phyloP scores from a whole-genome alignment of 2,113 vertebrate species.

The Ammodytes dubius region DNA sequence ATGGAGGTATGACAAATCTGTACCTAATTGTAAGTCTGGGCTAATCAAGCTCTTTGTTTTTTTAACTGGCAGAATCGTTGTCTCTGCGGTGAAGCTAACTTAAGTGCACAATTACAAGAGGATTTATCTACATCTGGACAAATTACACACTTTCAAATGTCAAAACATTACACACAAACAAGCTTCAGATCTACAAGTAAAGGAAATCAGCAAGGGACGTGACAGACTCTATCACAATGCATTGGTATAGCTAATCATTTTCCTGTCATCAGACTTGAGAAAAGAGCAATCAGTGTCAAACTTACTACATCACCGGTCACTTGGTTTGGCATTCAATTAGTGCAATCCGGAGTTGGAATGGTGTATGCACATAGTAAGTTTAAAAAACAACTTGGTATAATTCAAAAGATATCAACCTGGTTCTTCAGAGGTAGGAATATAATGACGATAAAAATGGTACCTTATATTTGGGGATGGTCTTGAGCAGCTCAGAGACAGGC shows the following conservation, averaged over 20 bases:
- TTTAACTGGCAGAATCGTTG: slow-evolving; percentile 34
- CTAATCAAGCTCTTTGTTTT: slow-evolving; percentile 75
- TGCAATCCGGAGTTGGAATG: neutral
- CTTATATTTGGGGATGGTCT: slow-evolving; percentile 98
- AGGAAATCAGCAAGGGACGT: slow-evolving; percentile 14
- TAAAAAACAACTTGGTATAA: neutral
- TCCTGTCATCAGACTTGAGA: slow-evolving; percentile 31
- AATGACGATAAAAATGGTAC: slow-evolving; percentile 76
- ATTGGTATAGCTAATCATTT: slow-evolving; percentile 51
- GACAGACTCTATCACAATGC: slow-evolving; percentile 15
- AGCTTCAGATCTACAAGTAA: slow-evolving; percentile 11
- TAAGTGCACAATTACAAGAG: slow-evolving; percentile 67
- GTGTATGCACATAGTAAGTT: neutral
- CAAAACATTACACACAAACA: slow-evolving; percentile 38
- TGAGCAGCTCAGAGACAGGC: slow-evolving; percentile 96
- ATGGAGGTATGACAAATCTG: slow-evolving; percentile 56
- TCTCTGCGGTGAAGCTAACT: slow-evolving; percentile 57
- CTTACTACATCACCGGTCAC: slow-evolving; percentile 13
- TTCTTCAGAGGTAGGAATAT: neutral
- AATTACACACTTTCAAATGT: slow-evolving; percentile 74
- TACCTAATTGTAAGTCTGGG: slow-evolving; percentile 48
- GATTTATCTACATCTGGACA: slow-evolving; percentile 64
- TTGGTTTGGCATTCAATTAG: slow-evolving; percentile 19
- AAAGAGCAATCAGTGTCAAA: slow-evolving; percentile 38
- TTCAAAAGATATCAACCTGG: neutral